A percentile compares a stretch with the other conserved stretches of the same genome.
phyloP scores from a whole-genome alignment of 1,140 invertebrate species.

The Vanessa tameamea region DNA sequence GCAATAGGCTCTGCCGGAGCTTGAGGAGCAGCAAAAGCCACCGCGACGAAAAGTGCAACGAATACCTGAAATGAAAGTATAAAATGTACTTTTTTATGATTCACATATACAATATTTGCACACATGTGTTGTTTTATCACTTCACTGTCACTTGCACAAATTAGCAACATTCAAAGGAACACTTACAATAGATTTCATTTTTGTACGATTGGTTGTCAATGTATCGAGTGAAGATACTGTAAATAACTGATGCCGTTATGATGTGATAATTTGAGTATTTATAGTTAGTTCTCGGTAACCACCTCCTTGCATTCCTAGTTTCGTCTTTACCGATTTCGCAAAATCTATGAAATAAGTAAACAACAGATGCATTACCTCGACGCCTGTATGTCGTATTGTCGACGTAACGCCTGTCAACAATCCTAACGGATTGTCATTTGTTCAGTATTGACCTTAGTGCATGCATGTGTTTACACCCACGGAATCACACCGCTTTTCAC shows the following conservation, averaged over 20 bases:
- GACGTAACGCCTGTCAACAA: conserved; percentile 74
- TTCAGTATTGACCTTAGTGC: conserved; percentile 60
- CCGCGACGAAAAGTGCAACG: conserved; percentile 58
- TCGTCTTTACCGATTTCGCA: conserved; percentile 66
- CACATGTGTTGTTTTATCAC: conserved; percentile 15
- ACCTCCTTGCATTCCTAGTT: conserved; percentile 67
- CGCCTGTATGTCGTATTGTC: conserved; percentile 63
- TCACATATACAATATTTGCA: neutral
- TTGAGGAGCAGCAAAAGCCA: conserved; percentile 64
- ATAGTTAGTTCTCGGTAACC: conserved; percentile 61
- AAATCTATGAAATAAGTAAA: conserved; percentile 80
- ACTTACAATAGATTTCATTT: conserved; percentile 77
- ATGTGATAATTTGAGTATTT: conserved; percentile 73
- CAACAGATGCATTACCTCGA: conserved; percentile 74
- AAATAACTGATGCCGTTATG: conserved; percentile 63
- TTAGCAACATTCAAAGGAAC: conserved; percentile 33
- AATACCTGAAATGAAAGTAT: conserved; percentile 56
- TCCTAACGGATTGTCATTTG: conserved; percentile 70
- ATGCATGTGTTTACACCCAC: conserved; percentile 36
- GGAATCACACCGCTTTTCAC: conserved; percentile 25
- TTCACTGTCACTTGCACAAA: conserved; percentile 33
- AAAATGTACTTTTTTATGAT: neutral
- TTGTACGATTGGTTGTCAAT: conserved; percentile 49
- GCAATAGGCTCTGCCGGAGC: conserved; percentile 62
- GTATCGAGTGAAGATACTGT: conserved; percentile 49